Conservation (phyloP, 2,888 invertebrate species). For the Napeogenes inachia region DNA sequence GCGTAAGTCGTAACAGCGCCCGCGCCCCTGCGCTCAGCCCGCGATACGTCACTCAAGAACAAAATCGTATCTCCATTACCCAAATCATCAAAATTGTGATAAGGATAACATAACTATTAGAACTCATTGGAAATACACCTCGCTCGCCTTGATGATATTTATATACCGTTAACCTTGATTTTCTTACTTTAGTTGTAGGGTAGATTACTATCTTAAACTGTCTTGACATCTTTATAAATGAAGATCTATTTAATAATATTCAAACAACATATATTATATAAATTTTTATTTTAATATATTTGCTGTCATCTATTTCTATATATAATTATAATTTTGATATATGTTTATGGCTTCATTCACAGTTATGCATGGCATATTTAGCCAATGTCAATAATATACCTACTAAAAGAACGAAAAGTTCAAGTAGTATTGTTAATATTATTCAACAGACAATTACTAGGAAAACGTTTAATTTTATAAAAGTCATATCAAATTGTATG, state of each 20-base stretch:
- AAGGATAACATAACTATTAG: constrained; percentile 29
- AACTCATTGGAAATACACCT: constrained; percentile 21
- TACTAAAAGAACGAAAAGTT: no score
- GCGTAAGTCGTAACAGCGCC: constrained; percentile 49
- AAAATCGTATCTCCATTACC: constrained; percentile 31
- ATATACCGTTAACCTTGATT: background rate
- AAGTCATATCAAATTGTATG: no score
- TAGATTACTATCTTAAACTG: background rate
- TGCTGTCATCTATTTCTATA: no score
- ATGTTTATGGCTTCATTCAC: no score
- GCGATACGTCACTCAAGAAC: constrained; percentile 30
- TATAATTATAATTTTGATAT: no score
- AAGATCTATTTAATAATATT: background rate
- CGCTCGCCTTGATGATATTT: constrained; percentile 19
- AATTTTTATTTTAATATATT: no score
- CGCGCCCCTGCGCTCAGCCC: constrained; percentile 35
- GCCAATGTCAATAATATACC: no score
- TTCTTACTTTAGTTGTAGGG: background rate
- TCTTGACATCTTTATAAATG: background rate
- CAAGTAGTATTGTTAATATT: no score
- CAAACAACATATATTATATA: no score
- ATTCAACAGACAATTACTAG: no score
- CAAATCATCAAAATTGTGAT: constrained; percentile 31
- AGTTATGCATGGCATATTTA: no score
- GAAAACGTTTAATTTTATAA: no score